These are phyloP conservation scores for Porites rus DNA, from an alignment of 92 coral and sea anemone genomes.

Conservation along the genomic window DNA sequence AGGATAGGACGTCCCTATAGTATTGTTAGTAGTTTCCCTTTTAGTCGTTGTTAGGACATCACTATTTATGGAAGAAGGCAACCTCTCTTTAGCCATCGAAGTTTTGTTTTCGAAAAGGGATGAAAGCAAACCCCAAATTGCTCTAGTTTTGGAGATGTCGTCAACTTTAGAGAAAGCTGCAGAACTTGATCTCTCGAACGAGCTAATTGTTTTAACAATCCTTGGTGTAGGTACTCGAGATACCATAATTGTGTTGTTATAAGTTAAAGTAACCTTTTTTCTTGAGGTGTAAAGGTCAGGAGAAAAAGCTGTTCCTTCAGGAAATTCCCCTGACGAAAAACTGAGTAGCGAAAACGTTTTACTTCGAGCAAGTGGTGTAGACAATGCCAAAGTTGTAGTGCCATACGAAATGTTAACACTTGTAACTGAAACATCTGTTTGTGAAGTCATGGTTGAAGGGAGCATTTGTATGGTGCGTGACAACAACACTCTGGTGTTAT, in stretches of 20 bases:
- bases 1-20: not conserved
- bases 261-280: not conserved
- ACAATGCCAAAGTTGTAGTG: not conserved
- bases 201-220: not conserved
- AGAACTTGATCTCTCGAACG: not conserved
- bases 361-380: not conserved
- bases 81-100: not conserved
- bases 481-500: not conserved
- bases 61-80: not conserved
- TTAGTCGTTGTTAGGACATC: not conserved
- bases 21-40: not conserved
- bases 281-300: not conserved
- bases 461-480: not conserved
- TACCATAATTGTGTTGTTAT: not conserved
- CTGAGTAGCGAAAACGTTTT: not conserved
- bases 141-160: not conserved
- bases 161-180: not conserved
- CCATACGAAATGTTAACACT: not conserved
- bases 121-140: not conserved
- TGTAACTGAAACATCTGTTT: not conserved
- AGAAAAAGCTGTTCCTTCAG: not conserved
- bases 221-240: not conserved
- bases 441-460: not conserved
- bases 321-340: not conserved
- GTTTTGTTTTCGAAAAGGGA: not conserved